A percentile compares a stretch with the other conserved stretches of the same genome.
Evolutionary conservation across 1,140 invertebrate species (phyloP).

Genomic region (Vanessa tameamea): DNA sequence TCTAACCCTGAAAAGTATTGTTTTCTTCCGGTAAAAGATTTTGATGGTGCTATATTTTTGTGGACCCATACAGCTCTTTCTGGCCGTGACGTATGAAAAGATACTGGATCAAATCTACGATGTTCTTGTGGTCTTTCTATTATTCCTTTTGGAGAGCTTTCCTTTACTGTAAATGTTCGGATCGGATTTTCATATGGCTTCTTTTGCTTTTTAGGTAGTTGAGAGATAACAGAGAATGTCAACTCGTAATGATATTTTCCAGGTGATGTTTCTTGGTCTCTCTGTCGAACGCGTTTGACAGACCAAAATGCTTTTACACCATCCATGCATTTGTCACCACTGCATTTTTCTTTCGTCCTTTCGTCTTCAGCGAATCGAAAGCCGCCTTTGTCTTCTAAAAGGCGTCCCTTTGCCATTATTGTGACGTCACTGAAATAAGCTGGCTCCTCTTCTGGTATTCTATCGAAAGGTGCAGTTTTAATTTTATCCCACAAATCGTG

Average conservation of each 20-base stretch:
- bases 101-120: constrained; percentile 37
- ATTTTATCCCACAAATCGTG: constrained; percentile 79
- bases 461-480: constrained; percentile 80
- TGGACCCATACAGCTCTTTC: constrained; percentile 71
- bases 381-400: constrained; percentile 77
- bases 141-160: constrained; percentile 51
- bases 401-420: constrained; percentile 82
- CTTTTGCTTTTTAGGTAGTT: constrained; percentile 60
- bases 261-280: constrained; percentile 75
- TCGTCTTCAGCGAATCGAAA: constrained; percentile 82
- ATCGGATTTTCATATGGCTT: constrained; percentile 71
- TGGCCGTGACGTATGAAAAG: constrained; percentile 43
- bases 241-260: constrained; percentile 82
- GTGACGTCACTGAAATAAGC: constrained; percentile 82
- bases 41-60: constrained; percentile 62
- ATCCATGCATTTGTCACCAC: constrained; percentile 60
- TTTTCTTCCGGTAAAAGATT: constrained; percentile 43
- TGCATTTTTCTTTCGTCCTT: constrained; percentile 71
- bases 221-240: constrained; percentile 83
- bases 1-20: constrained; percentile 57
- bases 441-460: constrained; percentile 63
- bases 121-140: constrained; percentile 45
- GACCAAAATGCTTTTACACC: constrained; percentile 83
- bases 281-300: constrained; percentile 83
- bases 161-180: constrained; percentile 75